Evolutionary conservation across 2,888 invertebrate species (phyloP), one percentile per base, ranked within the genome.

Genomic region (Papilio protenor): DNA sequence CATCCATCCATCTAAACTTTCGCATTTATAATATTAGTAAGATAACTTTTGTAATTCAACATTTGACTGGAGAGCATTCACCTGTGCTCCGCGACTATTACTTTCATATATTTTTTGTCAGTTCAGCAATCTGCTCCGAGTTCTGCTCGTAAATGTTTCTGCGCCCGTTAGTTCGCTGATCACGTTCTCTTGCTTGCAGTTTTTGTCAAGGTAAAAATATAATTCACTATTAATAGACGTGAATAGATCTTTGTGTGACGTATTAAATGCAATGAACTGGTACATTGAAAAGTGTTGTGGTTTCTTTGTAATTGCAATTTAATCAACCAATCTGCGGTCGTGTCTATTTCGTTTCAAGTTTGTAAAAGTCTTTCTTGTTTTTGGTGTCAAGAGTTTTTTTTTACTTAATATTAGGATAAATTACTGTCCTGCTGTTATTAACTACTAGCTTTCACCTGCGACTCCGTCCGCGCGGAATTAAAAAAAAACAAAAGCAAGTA

Each of bases 121-220:
- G 40, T 33, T 64, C 33, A 69, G 52, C 69, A 76, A 49, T 71
- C 59, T 21, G 49, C 59, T 14, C 14, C 59, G 57, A 47, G 71
- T 70, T 75, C 71, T 49, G 71, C 71, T 23, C 47, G 16, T 18
- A 71, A 71, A 71, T 33, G 71, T 59, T 52, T 59, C 59, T 49
- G 14, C 16, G 61, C 18, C 70, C 71, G 76, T 76, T 76, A 76
- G 64, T 66, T 52, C 23, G 40, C 49, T 61, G 33, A 40, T 76
- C 76, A 76, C 76, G 76, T 76, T 76, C 21, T 76, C 57, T 66
- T 16, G 45, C 45, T 70, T 47, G 45, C 16, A 76, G 57, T 71
- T 76, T 76, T 76, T 57, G 55, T 66, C 23, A 75, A 75, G 52
- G 75, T 57, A 69, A 45, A 76, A 57, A 57, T 47, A 16, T 27